Evolutionary conservation across 35 echinoderm and acorn worm genomes (phyloP).

Genomic region (Nesometra sesokonis): DNA sequence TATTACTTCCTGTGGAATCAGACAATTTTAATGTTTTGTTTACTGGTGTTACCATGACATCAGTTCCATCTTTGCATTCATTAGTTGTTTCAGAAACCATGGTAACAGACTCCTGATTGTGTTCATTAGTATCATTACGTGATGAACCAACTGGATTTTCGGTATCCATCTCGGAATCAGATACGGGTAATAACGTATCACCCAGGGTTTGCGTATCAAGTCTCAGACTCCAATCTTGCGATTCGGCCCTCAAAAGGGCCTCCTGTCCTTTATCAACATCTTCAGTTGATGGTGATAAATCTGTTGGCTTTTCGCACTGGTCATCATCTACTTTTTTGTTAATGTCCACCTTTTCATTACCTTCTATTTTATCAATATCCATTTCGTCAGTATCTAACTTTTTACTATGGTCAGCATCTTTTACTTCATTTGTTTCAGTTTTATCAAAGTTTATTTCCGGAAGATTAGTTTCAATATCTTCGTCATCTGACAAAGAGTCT

Average conservation of each 20-base stretch:
- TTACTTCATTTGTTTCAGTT: neutral
- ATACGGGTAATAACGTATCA: neutral
- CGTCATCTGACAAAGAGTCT: neutral
- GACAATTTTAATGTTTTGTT: neutral
- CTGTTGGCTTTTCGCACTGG: neutral
- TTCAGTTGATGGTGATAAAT: neutral
- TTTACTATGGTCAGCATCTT: neutral
- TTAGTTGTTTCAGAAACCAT: neutral
- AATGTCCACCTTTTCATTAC: too few species aligned
- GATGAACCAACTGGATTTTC: too few species aligned
- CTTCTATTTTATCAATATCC: too few species aligned
- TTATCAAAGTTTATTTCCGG: neutral
- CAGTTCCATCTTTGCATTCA: neutral
- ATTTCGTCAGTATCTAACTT: neutral
- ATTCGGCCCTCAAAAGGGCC: neutral
- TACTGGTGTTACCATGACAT: neutral
- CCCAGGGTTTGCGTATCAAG: neutral
- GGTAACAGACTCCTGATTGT: neutral
- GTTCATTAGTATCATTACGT: too few species aligned
- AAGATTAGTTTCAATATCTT: neutral
- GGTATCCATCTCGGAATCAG: neutral
- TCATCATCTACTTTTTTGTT: too few species aligned
- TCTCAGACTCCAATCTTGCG: neutral
- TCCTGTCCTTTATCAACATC: neutral
- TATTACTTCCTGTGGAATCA: neutral